Base-by-base conservation (phyloP, 2,888 invertebrate genomes). In the Poecilus cupreus region DNA sequence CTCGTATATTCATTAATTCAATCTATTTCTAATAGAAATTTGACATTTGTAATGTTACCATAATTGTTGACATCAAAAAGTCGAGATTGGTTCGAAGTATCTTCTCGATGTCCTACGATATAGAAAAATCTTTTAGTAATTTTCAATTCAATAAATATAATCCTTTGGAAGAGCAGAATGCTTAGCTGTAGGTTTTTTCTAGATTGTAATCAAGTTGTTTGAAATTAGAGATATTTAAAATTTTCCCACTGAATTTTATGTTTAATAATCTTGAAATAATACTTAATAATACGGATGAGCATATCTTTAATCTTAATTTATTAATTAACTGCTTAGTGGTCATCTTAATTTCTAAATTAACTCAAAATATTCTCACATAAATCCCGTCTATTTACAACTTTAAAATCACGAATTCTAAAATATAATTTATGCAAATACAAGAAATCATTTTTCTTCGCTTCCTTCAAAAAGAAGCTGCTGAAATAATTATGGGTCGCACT, bases 281-380 rank as follows among this genome's bases (percentile, higher is more conserved):
- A 54, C 16, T 49, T 49, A 49, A 60, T 60, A 60, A 60, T 26
- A 11, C 13, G 3, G 26, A 60, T 32, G 37, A 37, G 16, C 10
- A 68, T 37, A 68, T 68, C 64, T 68, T 37, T 68, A 68, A 68
- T 68, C 64, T 68, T 68, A 68, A 68, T 68, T 68, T 68, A 72
- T 72, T 72, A 72, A 72, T 46, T 43, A 70, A 3, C 20, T 70
- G 6, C 13, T 39, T 18, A 32, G 10, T 37, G 39, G 18, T 70
- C 20, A 70, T 70, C 20, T 72, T 72, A 26, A 72, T 72, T 72
- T 72, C 72, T 72, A 43, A 72, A 72, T 72, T 75, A 51, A 72
- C 46, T 26, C 24, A 16, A 51, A 51, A 74, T 18, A 49, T 72
- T 80, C 80, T 72, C 80, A 80, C 72, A 80, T 80, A 80, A 80